Percentiles rank a stretch among this genome's conserved stretches.
Conservation (phyloP, 2,888 invertebrate genomes). For the Deilephila elpenor region DNA sequence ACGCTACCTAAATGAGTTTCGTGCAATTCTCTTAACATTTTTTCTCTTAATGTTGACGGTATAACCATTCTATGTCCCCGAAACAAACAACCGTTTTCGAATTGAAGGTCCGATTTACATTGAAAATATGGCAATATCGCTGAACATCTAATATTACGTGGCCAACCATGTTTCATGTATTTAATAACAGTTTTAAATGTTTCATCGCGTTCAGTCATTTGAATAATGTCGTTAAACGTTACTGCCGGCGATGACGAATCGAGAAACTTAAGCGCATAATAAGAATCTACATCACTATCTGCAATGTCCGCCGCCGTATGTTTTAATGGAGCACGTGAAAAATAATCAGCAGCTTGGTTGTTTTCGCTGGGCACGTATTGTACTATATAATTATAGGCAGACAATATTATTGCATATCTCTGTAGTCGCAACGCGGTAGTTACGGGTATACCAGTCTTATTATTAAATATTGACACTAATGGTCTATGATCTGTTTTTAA, state of each 20-base stretch:
- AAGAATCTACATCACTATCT: not conserved
- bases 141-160: not conserved
- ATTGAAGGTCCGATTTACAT: not conserved
- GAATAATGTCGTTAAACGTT: not conserved
- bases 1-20: not conserved
- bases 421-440: constrained; percentile 35
- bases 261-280: not conserved
- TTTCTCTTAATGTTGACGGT: not conserved
- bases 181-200: not conserved
- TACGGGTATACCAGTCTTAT: constrained; percentile 32
- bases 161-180: constrained; percentile 2
- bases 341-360: constrained; percentile 30
- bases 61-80: not conserved
- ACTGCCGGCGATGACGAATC: not conserved
- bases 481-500: constrained; percentile 38
- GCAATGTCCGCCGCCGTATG: not conserved
- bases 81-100: not conserved
- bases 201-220: not conserved
- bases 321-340: constrained; percentile 28
- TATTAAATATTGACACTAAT: constrained; percentile 35
- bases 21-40: not conserved
- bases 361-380: constrained; percentile 22
- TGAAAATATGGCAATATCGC: not conserved
- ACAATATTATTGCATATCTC: constrained; percentile 36
- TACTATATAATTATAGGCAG: constrained; percentile 36